These are phyloP conservation scores for Caenorhabditis afra DNA, from an alignment of 2,888 invertebrate species.

Conservation along the genomic window DNA sequence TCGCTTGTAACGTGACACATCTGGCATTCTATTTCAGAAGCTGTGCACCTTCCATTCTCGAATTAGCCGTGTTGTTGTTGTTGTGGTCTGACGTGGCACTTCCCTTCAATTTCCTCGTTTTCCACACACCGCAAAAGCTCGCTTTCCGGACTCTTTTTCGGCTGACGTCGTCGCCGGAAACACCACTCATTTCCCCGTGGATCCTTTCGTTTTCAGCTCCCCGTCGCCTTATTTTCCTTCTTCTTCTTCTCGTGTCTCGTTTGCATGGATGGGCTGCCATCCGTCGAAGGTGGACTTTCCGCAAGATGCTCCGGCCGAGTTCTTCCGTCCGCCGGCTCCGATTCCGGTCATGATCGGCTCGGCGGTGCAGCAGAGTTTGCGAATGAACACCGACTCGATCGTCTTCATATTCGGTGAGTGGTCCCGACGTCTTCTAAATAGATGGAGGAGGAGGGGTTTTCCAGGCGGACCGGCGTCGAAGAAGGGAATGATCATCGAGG, in stretches of 20 bases:
- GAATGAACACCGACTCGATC: slow-evolving; percentile 59
- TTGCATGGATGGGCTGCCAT: slow-evolving; percentile 66
- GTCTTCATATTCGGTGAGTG: slow-evolving; percentile 77
- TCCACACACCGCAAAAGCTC: not conserved
- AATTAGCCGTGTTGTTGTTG: too few relatives aligned
- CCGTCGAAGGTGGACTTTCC: slow-evolving; percentile 45
- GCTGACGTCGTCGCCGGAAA: not conserved
- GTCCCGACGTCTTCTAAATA: not conserved
- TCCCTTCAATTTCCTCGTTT: too few relatives aligned
- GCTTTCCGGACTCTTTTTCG: not conserved
- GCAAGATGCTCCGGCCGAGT: slow-evolving; percentile 23
- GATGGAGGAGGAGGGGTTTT: slow-evolving; percentile 25
- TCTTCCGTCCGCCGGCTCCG: slow-evolving; percentile 64
- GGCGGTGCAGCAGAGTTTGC: slow-evolving; percentile 35
- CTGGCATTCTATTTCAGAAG: too few relatives aligned
- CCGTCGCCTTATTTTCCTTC: too few relatives aligned
- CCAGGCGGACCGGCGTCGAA: slow-evolving; percentile 79
- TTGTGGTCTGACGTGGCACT: too few relatives aligned
- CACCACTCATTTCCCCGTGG: not conserved
- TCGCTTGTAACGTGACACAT: too few relatives aligned
- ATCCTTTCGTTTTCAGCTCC: not conserved
- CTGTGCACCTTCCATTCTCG: too few relatives aligned
- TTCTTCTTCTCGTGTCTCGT: too few relatives aligned
- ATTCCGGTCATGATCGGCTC: slow-evolving; percentile 66
- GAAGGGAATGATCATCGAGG: slow-evolving; percentile 79